Evolutionary conservation across 2,113 vertebrate species (phyloP).

Genomic region (Coturnix japonica): DNA sequence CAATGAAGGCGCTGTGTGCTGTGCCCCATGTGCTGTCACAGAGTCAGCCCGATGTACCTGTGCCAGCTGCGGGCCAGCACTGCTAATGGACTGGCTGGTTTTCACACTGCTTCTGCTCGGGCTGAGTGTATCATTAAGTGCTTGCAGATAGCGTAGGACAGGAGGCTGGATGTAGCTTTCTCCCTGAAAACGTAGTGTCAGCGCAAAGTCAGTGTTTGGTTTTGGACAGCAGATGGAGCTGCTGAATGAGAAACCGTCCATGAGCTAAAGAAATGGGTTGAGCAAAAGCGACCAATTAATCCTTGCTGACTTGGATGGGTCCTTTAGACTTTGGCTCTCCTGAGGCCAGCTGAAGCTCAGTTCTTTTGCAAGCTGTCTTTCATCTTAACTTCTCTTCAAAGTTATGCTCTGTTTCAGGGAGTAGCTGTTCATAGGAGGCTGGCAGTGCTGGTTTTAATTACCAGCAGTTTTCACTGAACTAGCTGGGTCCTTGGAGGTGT

Average conservation of each 20-base stretch:
- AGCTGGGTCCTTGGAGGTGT: too few species aligned
- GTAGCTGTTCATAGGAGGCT: neutral
- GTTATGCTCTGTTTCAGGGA: neutral
- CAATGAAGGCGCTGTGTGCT: neutral
- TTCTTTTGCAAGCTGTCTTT: neutral
- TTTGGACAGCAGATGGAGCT: constrained; percentile 61
- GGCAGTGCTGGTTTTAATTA: neutral
- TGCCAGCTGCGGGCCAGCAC: neutral
- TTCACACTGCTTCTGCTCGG: neutral
- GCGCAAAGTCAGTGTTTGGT: neutral
- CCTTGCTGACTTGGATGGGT: neutral
- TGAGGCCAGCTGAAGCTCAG: neutral
- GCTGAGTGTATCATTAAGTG: neutral
- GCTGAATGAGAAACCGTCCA: neutral
- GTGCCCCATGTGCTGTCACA: neutral
- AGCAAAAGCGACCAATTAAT: neutral
- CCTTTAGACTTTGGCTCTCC: neutral
- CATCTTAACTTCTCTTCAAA: neutral
- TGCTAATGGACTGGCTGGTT: neutral
- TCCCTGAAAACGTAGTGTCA: neutral
- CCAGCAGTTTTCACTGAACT: neutral
- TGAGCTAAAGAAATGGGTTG: accelerated
- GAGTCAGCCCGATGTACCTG: accelerated
- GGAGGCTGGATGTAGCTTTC: neutral
- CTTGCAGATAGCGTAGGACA: neutral